Evolutionary conservation across 37 sponge, comb jelly and placozoan genomes (phyloP), one percentile per base, ranked within the genome.

Genomic region (Agelas oroides): DNA sequence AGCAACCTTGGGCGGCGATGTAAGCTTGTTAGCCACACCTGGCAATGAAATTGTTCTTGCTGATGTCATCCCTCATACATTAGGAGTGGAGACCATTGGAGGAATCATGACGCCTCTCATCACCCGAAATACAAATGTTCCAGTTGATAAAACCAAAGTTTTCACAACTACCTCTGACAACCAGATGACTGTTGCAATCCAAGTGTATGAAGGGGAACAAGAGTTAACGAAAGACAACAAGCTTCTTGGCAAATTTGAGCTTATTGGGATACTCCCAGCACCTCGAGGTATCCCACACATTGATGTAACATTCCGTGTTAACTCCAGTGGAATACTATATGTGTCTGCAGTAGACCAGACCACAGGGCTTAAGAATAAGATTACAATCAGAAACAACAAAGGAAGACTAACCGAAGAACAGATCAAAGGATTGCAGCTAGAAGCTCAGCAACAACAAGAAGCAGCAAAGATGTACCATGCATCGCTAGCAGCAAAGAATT

Each of bases 261-360:
- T 97, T 28, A 87, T 83, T 72, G 94, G 93, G 13, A 97, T 97
- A 30, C 95, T 93, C 35, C 98, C 98, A 35, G 98, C 98, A 53
- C 98, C 98, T n/a, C 79, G 95, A 32, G 97, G 97, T 56, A 91
- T 97, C 1, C 97, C 97, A 17, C 97, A 97, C 55, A 95, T 97
- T 69, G 93, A 97, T 40, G 95, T 97, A 0, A 97, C 97, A 1
- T 97, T 97, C 76, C 95, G 95, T 64, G 76, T 95, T 70, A 93
- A 97, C 66, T 83, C 92, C 14, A 97, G 95, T 53, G 95, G 95
- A 30, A 97, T 97, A 79, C 85, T 97, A 36, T 92, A 97, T 36
- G 95, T 97, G 38, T 87, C 91, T 57, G 98, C 98, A 32, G 88
- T 75, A 32, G 98, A 97, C 75, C 92, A 92, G 86, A 97, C 95